phyloP scores from a whole-genome alignment of 2,113 vertebrate genomes.

The Diadophis punctatus region DNA sequence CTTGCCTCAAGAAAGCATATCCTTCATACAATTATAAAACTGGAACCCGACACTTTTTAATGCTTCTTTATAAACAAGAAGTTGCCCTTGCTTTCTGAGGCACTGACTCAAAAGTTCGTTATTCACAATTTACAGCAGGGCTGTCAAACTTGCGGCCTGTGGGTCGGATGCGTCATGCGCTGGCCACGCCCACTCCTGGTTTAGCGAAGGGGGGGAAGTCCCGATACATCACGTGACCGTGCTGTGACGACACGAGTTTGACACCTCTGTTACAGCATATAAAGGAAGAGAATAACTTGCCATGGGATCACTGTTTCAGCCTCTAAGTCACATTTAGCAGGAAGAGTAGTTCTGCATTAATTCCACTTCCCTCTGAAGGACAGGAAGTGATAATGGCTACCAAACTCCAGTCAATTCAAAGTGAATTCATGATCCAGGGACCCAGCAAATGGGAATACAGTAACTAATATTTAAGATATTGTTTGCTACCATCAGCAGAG shows the following conservation, averaged over 20 bases:
- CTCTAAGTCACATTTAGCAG: neutral
- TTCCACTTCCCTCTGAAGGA: neutral
- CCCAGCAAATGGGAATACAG: neutral
- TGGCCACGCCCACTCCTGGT: too few species aligned
- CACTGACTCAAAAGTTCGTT: neutral
- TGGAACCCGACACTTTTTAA: neutral
- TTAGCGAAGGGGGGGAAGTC: too few species aligned
- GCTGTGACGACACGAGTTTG: too few species aligned
- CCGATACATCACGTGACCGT: too few species aligned
- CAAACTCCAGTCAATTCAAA: neutral
- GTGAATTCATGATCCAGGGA: constrained; percentile 4
- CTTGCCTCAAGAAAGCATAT: constrained; percentile 12
- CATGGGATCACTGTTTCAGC: neutral
- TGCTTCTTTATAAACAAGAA: neutral
- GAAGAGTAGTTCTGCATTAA: neutral
- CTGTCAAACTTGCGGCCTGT: too few species aligned
- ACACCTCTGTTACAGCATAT: neutral
- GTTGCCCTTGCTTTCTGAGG: neutral
- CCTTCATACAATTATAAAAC: constrained; percentile 6
- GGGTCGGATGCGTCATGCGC: too few species aligned
- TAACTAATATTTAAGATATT: neutral
- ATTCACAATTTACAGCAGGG: neutral
- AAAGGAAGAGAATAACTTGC: neutral
- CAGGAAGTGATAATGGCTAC: constrained; percentile 13
- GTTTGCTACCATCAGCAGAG: neutral